Percentiles rank a stretch among this genome's conserved stretches.
phyloP scores from a whole-genome alignment of 2,797 vertebrate genomes.

The Chelon labrosus region DNA sequence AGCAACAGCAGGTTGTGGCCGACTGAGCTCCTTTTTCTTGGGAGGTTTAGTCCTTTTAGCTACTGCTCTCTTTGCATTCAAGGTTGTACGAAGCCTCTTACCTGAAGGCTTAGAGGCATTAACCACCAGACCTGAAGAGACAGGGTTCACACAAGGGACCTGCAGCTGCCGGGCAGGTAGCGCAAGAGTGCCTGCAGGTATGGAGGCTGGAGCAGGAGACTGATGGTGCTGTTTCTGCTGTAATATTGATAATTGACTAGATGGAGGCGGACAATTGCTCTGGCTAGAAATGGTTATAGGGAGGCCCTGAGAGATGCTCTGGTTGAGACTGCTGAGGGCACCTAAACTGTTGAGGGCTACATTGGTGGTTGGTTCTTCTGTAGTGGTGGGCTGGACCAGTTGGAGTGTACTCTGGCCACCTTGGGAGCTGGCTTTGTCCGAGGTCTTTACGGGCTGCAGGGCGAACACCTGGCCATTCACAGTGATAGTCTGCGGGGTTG shows the following conservation, averaged over 20 bases:
- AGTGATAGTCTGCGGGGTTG: conserved; percentile 95
- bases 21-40: conserved; percentile 80
- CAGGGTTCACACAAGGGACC: conserved; percentile 57
- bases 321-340: conserved; percentile 96
- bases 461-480: conserved; percentile 98
- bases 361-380: conserved; percentile 94
- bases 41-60: conserved; percentile 86
- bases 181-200: conserved; percentile 67
- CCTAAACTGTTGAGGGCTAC: conserved; percentile 96
- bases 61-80: conserved; percentile 83
- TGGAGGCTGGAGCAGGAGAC: conserved; percentile 48
- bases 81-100: conserved; percentile 74
- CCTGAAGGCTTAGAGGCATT: conserved; percentile 69
- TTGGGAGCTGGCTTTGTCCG: conserved; percentile 88
- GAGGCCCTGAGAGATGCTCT: conserved; percentile 94
- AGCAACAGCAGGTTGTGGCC: conserved; percentile 41
- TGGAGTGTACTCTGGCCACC: conserved; percentile 88
- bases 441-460: conserved; percentile 93
- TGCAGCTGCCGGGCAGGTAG: conserved; percentile 68
- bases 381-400: conserved; percentile 94
- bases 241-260: conserved; percentile 79
- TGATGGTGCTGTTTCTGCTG: conserved; percentile 78
- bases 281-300: conserved; percentile 86
- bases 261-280: conserved; percentile 84
- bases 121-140: conserved; percentile 55